Evolutionary conservation across 2,888 invertebrate species (phyloP), one percentile per base, ranked within the genome.

Genomic region (Pemphredon lugubris): DNA sequence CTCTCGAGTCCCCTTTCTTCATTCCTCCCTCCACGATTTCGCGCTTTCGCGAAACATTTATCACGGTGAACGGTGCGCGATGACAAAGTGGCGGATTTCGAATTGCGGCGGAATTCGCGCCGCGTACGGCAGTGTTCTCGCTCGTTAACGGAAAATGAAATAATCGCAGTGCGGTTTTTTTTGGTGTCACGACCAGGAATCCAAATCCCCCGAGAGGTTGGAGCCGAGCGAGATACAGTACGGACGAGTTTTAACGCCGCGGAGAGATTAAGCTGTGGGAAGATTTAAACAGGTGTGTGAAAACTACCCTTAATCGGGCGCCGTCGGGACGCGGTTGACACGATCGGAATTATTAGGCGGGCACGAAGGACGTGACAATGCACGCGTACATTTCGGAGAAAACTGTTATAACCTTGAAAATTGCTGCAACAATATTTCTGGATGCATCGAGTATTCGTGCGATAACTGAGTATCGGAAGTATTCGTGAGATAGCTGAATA

Each of bases 61-160:
- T 11, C 14, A 9, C 45, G 59, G 60, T 65, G 42, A 57, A 50
- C 23, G 5, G 16, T n/a, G 42, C 32, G 65, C 57, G 14, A 65
- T 58, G 58, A 26, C 51, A 20, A 53, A 45, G 51, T 55, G 64
- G 58, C 58, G 54, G 30, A 32, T 13, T 58, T 75, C 34, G 50
- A 75, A 65, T 66, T 53, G 74, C 48, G 74, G 51, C 39, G 61
- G 58, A 23, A 45, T 66, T 73, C 71, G 77, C 63, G 70, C 51
- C 70, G 74, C 66, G 74, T 48, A 59, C 58, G 53, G n/a, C 42
- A 64, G 77, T 76, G 77, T 53, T 48, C 45, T 39, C 42, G 45
- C 32, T 53, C 18, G 53, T 2, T 55, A n/a, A n/a, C n/a, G n/a
- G n/a, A n/a, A 63, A 30, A 26, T 50, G 44, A 57, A 40, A 13